Percentiles rank a stretch among this genome's conserved stretches.
These are phyloP conservation scores for Pogonocherus hispidulus DNA, from an alignment of 2,888 invertebrate species.

Conservation along the genomic window DNA sequence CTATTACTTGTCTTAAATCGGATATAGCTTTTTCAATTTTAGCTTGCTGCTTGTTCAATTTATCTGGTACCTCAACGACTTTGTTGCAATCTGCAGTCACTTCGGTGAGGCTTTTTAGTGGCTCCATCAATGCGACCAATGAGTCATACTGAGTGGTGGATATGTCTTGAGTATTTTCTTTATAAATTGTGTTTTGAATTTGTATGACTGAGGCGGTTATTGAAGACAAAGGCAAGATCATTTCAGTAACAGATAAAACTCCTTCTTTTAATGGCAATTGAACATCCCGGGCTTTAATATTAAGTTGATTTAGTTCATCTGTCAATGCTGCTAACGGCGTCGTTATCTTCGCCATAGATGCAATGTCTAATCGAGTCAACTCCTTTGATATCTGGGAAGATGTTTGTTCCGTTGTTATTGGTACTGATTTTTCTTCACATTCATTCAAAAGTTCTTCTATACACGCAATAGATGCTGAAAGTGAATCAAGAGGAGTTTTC, in stretches of 20 bases:
- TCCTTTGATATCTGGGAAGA: not conserved
- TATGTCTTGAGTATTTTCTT: conserved; percentile 12
- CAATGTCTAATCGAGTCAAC: not conserved
- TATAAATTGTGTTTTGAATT: not conserved
- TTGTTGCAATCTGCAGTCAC: not conserved
- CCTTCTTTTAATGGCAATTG: conserved; percentile 34
- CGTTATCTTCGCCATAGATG: not conserved
- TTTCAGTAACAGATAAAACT: conserved; percentile 47
- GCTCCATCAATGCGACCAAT: not conserved
- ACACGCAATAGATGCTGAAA: not conserved
- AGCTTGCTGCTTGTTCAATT: not conserved
- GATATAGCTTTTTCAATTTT: not conserved
- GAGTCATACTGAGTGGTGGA: not conserved
- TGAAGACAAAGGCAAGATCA: conserved; percentile 32
- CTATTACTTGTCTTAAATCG: not conserved
- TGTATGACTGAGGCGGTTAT: conserved; percentile 7
- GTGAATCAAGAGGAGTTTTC: not conserved
- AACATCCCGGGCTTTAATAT: not conserved
- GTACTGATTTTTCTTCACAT: not conserved
- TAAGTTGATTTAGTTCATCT: conserved; percentile 7
- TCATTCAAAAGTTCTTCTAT: not conserved
- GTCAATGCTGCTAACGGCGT: not conserved
- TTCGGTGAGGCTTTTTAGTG: not conserved
- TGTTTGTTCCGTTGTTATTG: not conserved
- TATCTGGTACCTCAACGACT: not conserved